Evolutionary conservation across 2,797 vertebrate genomes (phyloP).

Genomic region (Syndactyla subalaris): DNA sequence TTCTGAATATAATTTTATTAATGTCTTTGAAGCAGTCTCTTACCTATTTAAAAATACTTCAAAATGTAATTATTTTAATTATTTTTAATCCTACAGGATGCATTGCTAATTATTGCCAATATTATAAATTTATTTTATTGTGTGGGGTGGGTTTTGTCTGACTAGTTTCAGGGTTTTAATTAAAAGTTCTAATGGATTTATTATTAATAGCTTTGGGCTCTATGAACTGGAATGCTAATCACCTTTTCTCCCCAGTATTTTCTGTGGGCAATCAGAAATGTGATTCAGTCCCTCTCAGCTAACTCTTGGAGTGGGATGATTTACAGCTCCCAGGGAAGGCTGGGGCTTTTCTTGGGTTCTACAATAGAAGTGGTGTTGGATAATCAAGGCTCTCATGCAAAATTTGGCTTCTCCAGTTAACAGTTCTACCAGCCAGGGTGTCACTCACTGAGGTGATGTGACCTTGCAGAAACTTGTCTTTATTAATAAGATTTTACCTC

Average conservation of each 20-base stretch:
- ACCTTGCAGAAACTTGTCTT: background rate
- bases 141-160: slow-evolving; percentile 65
- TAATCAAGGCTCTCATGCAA: background rate
- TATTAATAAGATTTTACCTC: background rate
- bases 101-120: slow-evolving; percentile 76
- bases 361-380: background rate
- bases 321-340: background rate
- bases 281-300: background rate
- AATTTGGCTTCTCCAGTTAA: background rate
- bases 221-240: slow-evolving; percentile 63
- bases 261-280: slow-evolving; percentile 10
- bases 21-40: slow-evolving; percentile 57
- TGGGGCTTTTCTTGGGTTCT: background rate
- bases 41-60: slow-evolving; percentile 67
- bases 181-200: slow-evolving; percentile 74
- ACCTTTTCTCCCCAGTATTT: slow-evolving; percentile 36
- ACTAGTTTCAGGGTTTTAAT: slow-evolving; percentile 69
- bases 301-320: background rate
- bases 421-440: background rate
- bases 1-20: slow-evolving; percentile 45
- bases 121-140: slow-evolving; percentile 72
- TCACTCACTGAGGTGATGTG: background rate
- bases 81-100: slow-evolving; percentile 70
- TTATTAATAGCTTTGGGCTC: slow-evolving; percentile 74
- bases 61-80: slow-evolving; percentile 75